Evolutionary conservation across 1,140 invertebrate species (phyloP), one percentile per base, ranked within the genome.

Genomic region (Megalopta genalis): DNA sequence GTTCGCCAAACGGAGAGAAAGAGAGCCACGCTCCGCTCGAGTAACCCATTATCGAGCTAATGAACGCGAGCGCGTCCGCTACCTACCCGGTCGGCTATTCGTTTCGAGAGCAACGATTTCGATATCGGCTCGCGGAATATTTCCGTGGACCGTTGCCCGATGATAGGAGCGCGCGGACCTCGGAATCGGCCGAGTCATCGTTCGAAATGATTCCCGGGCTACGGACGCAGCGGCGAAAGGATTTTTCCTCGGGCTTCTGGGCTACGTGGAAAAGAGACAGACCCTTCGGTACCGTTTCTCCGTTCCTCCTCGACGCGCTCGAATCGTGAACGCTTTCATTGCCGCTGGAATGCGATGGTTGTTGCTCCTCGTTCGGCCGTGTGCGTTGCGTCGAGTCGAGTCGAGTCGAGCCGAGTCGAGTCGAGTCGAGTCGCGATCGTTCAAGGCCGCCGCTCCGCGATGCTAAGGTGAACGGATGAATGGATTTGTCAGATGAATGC

Each of bases 401-500:
- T 32, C 32, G 32, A 32, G 32, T 32, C 32, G 32, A 32, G 1
- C 4, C 32, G 32, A 32, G 32, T 4, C 32, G 32, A 32, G 1
- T 32, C 32, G 32, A 32, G 32, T 32, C 57, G 80, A 10, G 42
- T 46, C 42, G 42, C 42, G 63, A 83, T 60, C 70, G 75, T 60
- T 85, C 65, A 77, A 84, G 65, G 79, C 70, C 81, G 71, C 46
- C n/a, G 67, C 60, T 14, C 42, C 42, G 64, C 49, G 69, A 46
- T 46, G 73, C 25, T 75, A 49, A 65, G 74, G 63, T 66, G 77
- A 74, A 77, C 60, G 68, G 72, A 82, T 79, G 83, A 86, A 79
- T 79, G 84, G 83, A 77, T 72, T 84, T 66, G 75, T 80, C 67
- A 57, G 80, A 77, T 70, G 77, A 64, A 72, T 80, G 64, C 74